These are phyloP conservation scores for Herminia tarsipennalis DNA, from an alignment of 2,888 invertebrate species.

Conservation along the genomic window DNA sequence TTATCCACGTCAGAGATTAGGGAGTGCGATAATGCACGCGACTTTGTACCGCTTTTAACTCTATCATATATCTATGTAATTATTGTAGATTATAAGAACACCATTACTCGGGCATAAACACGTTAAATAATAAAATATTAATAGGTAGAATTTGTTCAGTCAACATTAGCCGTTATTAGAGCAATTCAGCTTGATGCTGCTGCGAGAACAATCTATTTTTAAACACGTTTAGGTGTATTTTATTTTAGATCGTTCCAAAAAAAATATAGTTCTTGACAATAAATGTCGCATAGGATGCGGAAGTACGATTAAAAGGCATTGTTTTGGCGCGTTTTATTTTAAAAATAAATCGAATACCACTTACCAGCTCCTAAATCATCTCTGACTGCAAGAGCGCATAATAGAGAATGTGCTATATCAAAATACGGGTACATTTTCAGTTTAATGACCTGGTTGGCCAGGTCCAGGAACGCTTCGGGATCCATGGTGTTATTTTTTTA, in stretches of 20 bases:
- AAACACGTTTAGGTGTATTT: slow-evolving; percentile 69
- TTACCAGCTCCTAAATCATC: slow-evolving; percentile 97
- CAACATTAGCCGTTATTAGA: slow-evolving; percentile 25
- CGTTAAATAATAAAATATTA: neutral
- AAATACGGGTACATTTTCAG: slow-evolving; percentile 99
- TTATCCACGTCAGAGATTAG: slow-evolving; percentile 37
- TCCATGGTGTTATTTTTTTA: slow-evolving; percentile 88
- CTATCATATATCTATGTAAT: too few species aligned
- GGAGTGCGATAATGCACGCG: slow-evolving; percentile 16
- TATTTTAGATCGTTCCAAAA: slow-evolving; percentile 70
- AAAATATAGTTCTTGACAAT: slow-evolving; percentile 44
- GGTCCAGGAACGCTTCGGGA: slow-evolving; percentile 98
- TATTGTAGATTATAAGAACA: too few species aligned
- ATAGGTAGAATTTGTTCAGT: slow-evolving; percentile 13
- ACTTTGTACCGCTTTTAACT: too few species aligned
- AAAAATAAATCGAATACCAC: slow-evolving; percentile 62
- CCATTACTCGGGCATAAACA: too few species aligned
- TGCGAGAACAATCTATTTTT: slow-evolving; percentile 75
- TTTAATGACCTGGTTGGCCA: slow-evolving; percentile 99
- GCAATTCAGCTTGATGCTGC: slow-evolving; percentile 46
- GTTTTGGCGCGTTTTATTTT: slow-evolving; percentile 57
- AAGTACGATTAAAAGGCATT: slow-evolving; percentile 38
- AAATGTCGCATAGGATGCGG: slow-evolving; percentile 53
- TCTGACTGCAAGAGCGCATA: slow-evolving; percentile 97
- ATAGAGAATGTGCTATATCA: slow-evolving; percentile 98